phyloP scores from a whole-genome alignment of 2,888 invertebrate species.

The Ormyrus thymus region DNA sequence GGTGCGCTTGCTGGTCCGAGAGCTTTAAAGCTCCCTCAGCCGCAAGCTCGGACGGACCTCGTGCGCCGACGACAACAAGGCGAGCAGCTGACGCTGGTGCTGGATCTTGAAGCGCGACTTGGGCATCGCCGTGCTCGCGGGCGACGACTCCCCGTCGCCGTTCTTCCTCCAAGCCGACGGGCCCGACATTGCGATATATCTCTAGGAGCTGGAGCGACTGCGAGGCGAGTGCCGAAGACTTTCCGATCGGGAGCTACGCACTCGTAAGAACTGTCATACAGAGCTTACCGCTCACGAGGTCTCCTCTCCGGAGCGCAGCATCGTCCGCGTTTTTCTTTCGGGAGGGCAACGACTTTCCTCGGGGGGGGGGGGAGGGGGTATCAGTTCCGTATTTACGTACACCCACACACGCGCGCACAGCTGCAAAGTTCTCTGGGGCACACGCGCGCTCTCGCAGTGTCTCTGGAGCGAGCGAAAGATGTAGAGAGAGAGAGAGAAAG shows the following conservation, averaged over 20 bases:
- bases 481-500: not conserved
- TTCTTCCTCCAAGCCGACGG: not conserved
- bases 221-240: too few species aligned
- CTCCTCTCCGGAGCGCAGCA: too few species aligned
- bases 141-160: not conserved
- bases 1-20: not conserved
- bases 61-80: not conserved
- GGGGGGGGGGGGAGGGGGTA: too few species aligned
- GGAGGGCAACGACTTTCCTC: too few species aligned
- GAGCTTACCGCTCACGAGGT: too few species aligned
- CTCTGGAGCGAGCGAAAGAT: slow-evolving; percentile 6
- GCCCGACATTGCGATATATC: not conserved
- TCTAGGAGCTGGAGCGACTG: too few species aligned
- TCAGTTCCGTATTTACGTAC: not conserved
- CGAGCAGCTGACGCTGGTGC: slow-evolving; percentile 4
- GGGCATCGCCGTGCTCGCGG: slow-evolving; percentile 21
- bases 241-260: too few species aligned
- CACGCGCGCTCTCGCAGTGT: not conserved
- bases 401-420: not conserved
- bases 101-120: slow-evolving; percentile 38
- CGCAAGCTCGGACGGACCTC: not conserved
- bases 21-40: slow-evolving; percentile 7
- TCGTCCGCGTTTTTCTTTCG: too few species aligned
- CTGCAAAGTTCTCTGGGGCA: not conserved
- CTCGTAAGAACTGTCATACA: too few species aligned